phyloP scores from a whole-genome alignment of 2,888 invertebrate species.

The Aspidiotus rigidus region DNA sequence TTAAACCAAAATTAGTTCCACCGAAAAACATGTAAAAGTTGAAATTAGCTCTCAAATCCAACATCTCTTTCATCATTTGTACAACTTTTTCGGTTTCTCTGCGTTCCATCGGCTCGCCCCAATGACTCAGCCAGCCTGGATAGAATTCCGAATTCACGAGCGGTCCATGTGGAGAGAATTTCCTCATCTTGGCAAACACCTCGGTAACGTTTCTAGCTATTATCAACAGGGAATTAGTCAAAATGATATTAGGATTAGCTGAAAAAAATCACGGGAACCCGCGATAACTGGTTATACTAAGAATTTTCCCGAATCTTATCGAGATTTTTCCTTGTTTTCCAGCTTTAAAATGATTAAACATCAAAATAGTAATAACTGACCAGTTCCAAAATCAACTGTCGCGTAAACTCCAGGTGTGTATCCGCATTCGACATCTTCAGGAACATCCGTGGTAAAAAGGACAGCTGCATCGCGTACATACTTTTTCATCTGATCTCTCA shows the following conservation, averaged over 20 bases:
- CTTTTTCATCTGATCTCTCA: conserved; percentile 54
- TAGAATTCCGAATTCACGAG: conserved; percentile 85
- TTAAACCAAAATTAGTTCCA: conserved; percentile 75
- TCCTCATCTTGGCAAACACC: neutral
- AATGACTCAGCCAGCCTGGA: conserved; percentile 86
- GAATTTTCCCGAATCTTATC: no score
- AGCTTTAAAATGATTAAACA: no score
- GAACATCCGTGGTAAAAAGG: conserved; percentile 78
- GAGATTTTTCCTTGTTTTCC: no score
- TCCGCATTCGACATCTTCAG: conserved; percentile 54
- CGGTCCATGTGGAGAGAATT: conserved; percentile 52
- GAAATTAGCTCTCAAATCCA: conserved; percentile 53
- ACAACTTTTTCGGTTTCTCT: conserved; percentile 50
- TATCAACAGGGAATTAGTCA: neutral
- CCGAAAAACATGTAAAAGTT: conserved; percentile 90
- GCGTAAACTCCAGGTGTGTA: conserved; percentile 59
- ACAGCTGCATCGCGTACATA: conserved; percentile 57
- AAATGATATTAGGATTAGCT: neutral
- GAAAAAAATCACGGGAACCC: neutral
- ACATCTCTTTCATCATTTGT: conserved; percentile 49
- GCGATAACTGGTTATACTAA: no score
- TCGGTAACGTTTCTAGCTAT: neutral
- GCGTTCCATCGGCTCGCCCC: conserved; percentile 52
- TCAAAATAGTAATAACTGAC: conserved; percentile 39
- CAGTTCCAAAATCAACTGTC: conserved; percentile 65